phyloP scores from a whole-genome alignment of 2,113 vertebrate species.

The Podilymbus podiceps region DNA sequence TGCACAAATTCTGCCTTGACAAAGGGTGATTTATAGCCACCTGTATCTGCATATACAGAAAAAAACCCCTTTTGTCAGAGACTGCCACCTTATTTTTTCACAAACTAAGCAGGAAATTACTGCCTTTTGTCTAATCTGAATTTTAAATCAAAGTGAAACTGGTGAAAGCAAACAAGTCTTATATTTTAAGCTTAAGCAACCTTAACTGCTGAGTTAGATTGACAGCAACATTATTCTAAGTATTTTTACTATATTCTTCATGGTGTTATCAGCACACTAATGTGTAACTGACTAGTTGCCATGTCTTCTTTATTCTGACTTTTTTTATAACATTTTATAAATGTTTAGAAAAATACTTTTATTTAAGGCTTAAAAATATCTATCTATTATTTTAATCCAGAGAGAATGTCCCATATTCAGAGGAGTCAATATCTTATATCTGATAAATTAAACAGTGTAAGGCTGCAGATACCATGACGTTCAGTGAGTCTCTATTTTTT shows the following conservation, averaged over 20 bases:
- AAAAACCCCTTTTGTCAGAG: neutral
- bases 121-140: neutral
- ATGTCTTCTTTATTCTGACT: neutral
- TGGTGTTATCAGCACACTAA: neutral
- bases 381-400: neutral
- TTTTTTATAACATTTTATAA: neutral
- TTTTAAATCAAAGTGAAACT: neutral
- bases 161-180: neutral
- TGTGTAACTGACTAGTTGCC: neutral
- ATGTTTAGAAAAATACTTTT: neutral
- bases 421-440: neutral
- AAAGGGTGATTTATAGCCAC: slow-evolving; percentile 19
- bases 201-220: neutral
- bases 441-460: neutral
- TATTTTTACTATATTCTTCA: neutral
- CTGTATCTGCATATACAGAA: neutral
- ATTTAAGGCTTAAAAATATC: neutral
- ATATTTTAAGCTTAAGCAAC: neutral
- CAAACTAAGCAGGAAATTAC: neutral
- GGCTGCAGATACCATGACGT: neutral
- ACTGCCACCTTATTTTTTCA: neutral
- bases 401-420: neutral
- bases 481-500: neutral
- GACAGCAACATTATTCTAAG: neutral
- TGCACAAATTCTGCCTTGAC: neutral